A percentile compares a stretch with the other conserved stretches of the same genome.
Conservation (phyloP, 2,888 invertebrate genomes). For the Oscheius sp. region DNA sequence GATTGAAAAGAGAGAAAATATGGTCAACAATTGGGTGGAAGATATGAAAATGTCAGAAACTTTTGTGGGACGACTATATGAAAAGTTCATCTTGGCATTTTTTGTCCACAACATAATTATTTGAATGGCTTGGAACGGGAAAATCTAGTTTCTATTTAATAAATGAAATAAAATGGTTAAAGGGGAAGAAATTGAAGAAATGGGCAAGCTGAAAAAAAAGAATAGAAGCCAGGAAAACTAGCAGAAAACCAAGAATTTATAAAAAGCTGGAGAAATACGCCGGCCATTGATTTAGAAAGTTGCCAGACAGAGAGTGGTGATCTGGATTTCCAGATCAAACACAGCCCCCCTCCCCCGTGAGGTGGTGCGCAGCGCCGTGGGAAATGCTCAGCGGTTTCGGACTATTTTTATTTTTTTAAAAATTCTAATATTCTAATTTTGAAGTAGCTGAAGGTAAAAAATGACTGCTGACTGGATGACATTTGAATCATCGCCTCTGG, state of each 20-base stretch:
- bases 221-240: background rate
- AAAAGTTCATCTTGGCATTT: background rate
- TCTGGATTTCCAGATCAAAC: slow-evolving; percentile 36
- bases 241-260: too few relatives aligned
- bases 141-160: too few relatives aligned
- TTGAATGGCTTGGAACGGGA: too few relatives aligned
- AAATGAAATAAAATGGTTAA: too few relatives aligned
- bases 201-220: background rate
- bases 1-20: background rate
- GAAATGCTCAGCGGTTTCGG: slow-evolving; percentile 30
- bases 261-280: background rate
- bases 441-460: background rate
- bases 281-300: background rate
- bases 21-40: background rate
- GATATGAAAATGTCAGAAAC: too few relatives aligned
- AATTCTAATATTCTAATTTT: background rate
- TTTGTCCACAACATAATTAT: too few relatives aligned
- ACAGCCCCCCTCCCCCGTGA: slow-evolving; percentile 12
- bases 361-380: slow-evolving; percentile 17
- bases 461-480: too few relatives aligned
- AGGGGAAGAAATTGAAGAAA: too few relatives aligned
- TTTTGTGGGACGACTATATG: background rate
- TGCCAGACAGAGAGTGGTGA: background rate
- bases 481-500: too few relatives aligned
- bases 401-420: slow-evolving; percentile 12